Evolutionary conservation across 2,797 vertebrate genomes (phyloP).

Genomic region (Gambelia wislizenii): DNA sequence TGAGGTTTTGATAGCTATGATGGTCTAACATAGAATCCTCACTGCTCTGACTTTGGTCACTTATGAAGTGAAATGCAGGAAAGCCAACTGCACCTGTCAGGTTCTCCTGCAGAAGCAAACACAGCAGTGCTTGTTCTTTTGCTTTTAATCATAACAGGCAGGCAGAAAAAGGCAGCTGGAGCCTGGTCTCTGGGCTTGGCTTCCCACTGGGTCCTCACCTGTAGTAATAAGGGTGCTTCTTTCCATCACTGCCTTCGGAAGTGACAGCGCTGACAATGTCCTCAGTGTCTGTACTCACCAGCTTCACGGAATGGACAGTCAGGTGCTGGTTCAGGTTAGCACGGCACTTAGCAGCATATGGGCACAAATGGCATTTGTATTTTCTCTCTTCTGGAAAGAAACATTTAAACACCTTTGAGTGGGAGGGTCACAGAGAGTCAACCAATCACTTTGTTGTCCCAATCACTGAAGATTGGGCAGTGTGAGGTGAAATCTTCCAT

Average conservation of each 20-base stretch:
- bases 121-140: not conserved
- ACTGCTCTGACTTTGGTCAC: not conserved
- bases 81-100: rapidly evolving
- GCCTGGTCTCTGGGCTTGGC: not conserved
- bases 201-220: slow-evolving; percentile 81
- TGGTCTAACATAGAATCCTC: not conserved
- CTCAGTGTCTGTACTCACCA: slow-evolving; percentile 95
- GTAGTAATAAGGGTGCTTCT: slow-evolving; percentile 97
- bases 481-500: not conserved
- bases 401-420: slow-evolving; percentile 26
- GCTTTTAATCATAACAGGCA: rapidly evolving
- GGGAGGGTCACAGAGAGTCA: not conserved
- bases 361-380: slow-evolving; percentile 99
- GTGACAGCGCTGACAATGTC: slow-evolving; percentile 94
- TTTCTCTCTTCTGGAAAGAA: slow-evolving; percentile 93
- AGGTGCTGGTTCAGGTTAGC: slow-evolving; percentile 99
- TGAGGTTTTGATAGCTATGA: not conserved
- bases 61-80: not conserved
- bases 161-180: not conserved
- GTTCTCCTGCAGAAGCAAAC: not conserved
- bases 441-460: not conserved
- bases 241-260: slow-evolving; percentile 89
- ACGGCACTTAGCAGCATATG: slow-evolving; percentile 98
- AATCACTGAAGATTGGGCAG: not conserved
- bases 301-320: slow-evolving; percentile 98